These are phyloP conservation scores for Kryphioiulus occultus DNA, from an alignment of 2,888 invertebrate genomes.

Conservation along the genomic window DNA sequence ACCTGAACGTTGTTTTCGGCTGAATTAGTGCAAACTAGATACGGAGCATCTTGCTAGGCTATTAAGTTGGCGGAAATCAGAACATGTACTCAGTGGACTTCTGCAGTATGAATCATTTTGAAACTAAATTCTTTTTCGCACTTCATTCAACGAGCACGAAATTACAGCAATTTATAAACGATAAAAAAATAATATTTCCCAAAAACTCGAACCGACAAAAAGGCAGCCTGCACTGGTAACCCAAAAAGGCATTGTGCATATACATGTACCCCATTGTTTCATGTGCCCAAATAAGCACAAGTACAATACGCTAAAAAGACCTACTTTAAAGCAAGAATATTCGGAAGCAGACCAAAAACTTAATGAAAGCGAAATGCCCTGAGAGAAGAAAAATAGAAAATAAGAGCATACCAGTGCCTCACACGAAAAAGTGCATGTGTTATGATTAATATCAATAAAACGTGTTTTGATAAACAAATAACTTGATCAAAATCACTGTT, in stretches of 20 bases:
- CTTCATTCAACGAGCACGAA: neutral
- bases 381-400: neutral
- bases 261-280: neutral
- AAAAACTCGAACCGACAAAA: neutral
- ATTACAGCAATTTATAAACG: neutral
- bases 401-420: neutral
- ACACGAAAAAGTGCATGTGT: neutral
- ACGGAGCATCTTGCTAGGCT: neutral
- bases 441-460: neutral
- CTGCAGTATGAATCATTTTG: neutral
- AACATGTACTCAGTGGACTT: neutral
- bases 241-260: neutral
- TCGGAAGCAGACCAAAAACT: neutral
- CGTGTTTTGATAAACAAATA: neutral
- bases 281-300: neutral
- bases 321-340: neutral
- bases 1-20: neutral
- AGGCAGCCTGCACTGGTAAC: neutral
- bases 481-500: neutral
- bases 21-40: neutral
- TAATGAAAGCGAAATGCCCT: neutral
- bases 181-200: neutral
- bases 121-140: neutral
- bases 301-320: neutral
- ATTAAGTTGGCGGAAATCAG: neutral